Evolutionary conservation across 2,888 invertebrate species (phyloP).

Genomic region (Drosophila longiperda): DNA sequence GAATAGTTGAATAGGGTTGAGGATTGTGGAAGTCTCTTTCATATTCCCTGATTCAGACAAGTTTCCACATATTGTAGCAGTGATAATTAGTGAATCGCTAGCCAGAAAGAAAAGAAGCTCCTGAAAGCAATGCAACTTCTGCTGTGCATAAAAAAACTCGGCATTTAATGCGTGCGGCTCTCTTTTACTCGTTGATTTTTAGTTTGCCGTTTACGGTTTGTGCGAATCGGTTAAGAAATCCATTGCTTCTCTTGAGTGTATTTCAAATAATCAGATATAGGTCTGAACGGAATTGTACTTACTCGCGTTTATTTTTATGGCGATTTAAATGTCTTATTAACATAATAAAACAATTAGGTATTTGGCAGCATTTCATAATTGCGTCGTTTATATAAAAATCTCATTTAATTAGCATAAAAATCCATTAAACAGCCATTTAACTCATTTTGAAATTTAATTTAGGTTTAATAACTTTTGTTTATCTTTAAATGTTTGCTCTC

Average conservation of each 20-base stretch:
- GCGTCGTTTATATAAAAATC: background rate
- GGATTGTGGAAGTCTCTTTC: constrained; percentile 1
- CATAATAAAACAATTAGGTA: constrained; percentile 1
- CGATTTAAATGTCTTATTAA: background rate
- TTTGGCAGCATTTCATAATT: background rate
- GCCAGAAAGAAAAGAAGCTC: background rate
- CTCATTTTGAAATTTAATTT: background rate
- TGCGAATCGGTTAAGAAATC: constrained; percentile 49
- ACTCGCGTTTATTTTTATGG: background rate
- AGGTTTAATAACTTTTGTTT: background rate
- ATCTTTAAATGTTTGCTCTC: background rate
- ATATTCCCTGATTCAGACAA: constrained; percentile 14
- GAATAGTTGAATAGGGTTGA: constrained; percentile 27
- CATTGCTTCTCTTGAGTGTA: constrained; percentile 26
- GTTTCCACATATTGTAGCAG: background rate
- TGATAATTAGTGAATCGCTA: background rate
- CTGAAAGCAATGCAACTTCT: background rate
- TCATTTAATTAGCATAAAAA: background rate
- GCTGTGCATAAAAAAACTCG: constrained; percentile 27
- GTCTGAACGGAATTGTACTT: constrained; percentile 16
- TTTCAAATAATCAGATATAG: constrained; percentile 37
- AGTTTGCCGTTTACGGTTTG: constrained; percentile 7
- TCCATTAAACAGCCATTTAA: background rate
- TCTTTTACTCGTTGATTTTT: background rate
- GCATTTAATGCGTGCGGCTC: constrained; percentile 46